A percentile compares a stretch with the other conserved stretches of the same genome.
phyloP scores from a whole-genome alignment of 2,888 invertebrate genomes.

The Blastobasis adustella region DNA sequence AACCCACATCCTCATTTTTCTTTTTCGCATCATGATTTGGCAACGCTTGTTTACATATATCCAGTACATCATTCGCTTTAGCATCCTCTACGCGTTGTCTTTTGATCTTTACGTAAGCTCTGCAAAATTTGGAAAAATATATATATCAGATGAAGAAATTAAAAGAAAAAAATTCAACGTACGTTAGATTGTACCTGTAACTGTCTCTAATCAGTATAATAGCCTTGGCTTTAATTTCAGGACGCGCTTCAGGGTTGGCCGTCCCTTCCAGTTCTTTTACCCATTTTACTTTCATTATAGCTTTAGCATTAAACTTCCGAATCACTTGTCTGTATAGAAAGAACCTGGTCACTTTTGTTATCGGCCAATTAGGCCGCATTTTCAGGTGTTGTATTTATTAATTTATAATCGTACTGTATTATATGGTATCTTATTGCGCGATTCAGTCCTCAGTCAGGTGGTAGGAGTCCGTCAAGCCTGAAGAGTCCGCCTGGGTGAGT shows the following conservation, averaged over 20 bases:
- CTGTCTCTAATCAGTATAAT: conserved; percentile 41
- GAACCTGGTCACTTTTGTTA: not conserved
- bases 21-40: conserved; percentile 12
- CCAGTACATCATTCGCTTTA: conserved; percentile 35
- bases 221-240: conserved; percentile 31
- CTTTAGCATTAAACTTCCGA: conserved; percentile 13
- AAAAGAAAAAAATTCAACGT: no score
- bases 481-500: no score
- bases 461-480: no score
- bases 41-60: conserved; percentile 17
- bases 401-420: no score
- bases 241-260: conserved; percentile 27
- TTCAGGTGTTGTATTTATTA: no score
- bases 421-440: no score
- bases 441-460: no score
- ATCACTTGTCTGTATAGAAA: conserved; percentile 33
- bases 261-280: conserved; percentile 37
- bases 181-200: conserved; percentile 27
- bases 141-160: no score
- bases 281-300: conserved; percentile 37
- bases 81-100: conserved; percentile 31
- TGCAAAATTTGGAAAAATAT: conserved; percentile 17
- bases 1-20: conserved; percentile 27
- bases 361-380: no score
- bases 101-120: conserved; percentile 44